phyloP scores from a whole-genome alignment of 23 tunicate genomes.

The Corella eumyota region DNA sequence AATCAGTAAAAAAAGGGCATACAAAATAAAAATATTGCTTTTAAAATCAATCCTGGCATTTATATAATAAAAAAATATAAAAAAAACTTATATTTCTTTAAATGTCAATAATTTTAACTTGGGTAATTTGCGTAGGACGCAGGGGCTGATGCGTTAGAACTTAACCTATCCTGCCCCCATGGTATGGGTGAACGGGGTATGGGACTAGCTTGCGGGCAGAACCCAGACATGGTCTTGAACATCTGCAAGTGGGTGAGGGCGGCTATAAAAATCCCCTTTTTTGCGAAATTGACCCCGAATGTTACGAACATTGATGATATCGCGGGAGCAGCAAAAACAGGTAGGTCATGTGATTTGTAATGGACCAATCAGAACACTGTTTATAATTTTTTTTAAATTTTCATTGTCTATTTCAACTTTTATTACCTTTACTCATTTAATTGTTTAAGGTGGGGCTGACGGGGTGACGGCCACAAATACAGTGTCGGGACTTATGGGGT shows the following conservation, averaged over 20 bases:
- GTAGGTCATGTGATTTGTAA: slow-evolving; percentile 4
- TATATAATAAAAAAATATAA: too few relatives aligned
- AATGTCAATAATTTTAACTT: too few relatives aligned
- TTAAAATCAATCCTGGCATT: too few relatives aligned
- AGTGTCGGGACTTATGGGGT: slow-evolving; percentile 96
- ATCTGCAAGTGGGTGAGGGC: slow-evolving; percentile 94
- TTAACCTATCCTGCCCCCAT: slow-evolving; percentile 98
- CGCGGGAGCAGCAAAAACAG: slow-evolving; percentile 91
- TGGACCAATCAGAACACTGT: not conserved
- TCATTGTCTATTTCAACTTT: not conserved
- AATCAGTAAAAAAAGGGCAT: too few relatives aligned
- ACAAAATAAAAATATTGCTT: too few relatives aligned
- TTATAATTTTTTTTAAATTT: not conserved
- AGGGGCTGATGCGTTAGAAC: slow-evolving; percentile 93
- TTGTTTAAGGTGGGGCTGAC: slow-evolving; percentile 77
- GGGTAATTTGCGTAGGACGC: too few relatives aligned
- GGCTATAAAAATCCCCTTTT: slow-evolving; percentile 82
- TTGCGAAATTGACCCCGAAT: slow-evolving; percentile 98
- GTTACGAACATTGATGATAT: slow-evolving; percentile 84
- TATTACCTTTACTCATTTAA: not conserved
- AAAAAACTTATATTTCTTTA: too few relatives aligned
- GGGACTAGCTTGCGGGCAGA: slow-evolving; percentile 99
- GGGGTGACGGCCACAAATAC: slow-evolving; percentile 99
- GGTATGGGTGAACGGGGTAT: slow-evolving; percentile 99
- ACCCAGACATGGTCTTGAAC: slow-evolving; percentile 84